Base-by-base conservation (phyloP, 2,888 invertebrate genomes). In the Pheosia gnoma region DNA sequence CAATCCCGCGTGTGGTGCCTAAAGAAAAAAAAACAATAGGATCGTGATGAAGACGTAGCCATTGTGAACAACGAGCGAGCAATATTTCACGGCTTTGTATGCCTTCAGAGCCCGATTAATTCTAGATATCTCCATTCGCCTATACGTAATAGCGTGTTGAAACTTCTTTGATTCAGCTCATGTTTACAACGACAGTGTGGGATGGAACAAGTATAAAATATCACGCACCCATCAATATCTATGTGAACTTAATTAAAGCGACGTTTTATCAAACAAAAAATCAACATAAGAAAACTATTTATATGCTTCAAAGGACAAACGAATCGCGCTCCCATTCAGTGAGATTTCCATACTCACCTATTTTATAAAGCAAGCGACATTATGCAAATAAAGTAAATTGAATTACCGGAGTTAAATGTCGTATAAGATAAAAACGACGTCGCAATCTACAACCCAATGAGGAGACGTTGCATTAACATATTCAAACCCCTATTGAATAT, bases 391-490 rank as follows among this genome's bases (percentile, higher is more conserved):
- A 76, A 87, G 86, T 91, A 93, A 93, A 93, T 93, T 93, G 93
- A 93, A 93, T 93, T 92, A 93, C 93, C 85, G 87, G 92, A 93
- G 93, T 93, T 93, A 93, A 93, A 93, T 93, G 93, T 93, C 89
- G 91, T 89, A 91, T 93, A 89, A 93, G 93, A 93, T 93, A 93
- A 93, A 93, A 93, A 93, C 93, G 93, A 93, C 89, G 84, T 84
- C 80, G 91, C 90, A 88, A 93, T 93, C 93, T 93, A 92, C 92
- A 91, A 92, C 82, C 92, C 92, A 91, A 93, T 92, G 93, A 91
- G 91, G 85, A 91, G 89, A 87, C 86, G 79, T 77, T 79, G 83
- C 86, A 93, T 93, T 93, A 89, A 91, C 93, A 93, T 93, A 93
- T 91, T 92, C 90, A 91, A 87, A 86, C 84, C 86, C 85, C 88